Evolutionary conservation across 2,113 vertebrate genomes (phyloP).

Genomic region (Chloroceryle aenea): DNA sequence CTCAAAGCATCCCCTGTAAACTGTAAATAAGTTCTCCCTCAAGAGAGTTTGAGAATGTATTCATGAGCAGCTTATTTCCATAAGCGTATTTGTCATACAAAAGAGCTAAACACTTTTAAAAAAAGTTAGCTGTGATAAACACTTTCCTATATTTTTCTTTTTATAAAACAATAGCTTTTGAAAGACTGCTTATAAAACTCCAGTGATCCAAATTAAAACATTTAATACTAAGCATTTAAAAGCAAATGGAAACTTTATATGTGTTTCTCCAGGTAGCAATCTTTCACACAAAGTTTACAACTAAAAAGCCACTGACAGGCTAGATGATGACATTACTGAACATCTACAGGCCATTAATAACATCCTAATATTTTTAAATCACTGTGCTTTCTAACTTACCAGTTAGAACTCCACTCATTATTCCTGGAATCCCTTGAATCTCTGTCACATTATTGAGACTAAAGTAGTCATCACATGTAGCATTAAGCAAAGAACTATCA

Average conservation of each 20-base stretch:
- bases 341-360: neutral
- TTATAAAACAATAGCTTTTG: neutral
- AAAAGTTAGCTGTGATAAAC: neutral
- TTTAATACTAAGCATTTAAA: neutral
- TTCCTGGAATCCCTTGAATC: slow-evolving; percentile 91
- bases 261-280: neutral
- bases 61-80: neutral
- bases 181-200: neutral
- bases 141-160: neutral
- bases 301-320: neutral
- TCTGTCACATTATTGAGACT: slow-evolving; percentile 83
- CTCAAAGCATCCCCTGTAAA: neutral
- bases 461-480: slow-evolving; percentile 89
- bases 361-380: neutral
- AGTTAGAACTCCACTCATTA: slow-evolving; percentile 85
- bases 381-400: slow-evolving; percentile 70
- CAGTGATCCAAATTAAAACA: neutral
- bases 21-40: neutral
- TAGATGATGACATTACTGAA: neutral
- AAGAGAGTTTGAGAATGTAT: neutral
- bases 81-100: neutral
- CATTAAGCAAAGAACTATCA: slow-evolving; percentile 68
- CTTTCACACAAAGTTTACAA: neutral
- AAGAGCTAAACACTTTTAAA: neutral
- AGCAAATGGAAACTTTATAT: neutral